Percentiles rank a stretch among this genome's conserved stretches.
phyloP scores from a whole-genome alignment of 2,113 vertebrate species.

The Crotalus tigris region DNA sequence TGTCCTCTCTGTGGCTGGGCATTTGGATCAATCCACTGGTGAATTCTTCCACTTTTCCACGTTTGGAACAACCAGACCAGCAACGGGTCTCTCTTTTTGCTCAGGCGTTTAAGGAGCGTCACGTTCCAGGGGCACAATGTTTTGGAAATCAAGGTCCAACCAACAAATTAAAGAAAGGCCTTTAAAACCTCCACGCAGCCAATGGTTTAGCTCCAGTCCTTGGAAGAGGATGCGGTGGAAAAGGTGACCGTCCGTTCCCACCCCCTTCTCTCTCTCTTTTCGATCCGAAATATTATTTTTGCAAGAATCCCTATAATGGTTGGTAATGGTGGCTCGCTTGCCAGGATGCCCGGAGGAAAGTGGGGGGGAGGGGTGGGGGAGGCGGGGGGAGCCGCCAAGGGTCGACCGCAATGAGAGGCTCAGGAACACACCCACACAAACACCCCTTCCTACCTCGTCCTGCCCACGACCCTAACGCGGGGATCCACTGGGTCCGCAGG shows the following conservation, averaged over 20 bases:
- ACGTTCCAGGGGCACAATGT: neutral
- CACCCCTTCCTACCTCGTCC: neutral
- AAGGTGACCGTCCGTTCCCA: neutral
- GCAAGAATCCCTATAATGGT: neutral
- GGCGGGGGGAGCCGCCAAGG: constrained; percentile 30
- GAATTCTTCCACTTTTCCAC: constrained; percentile 10
- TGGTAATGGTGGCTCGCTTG: constrained; percentile 11
- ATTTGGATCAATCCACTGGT: constrained; percentile 35
- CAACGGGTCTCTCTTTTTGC: constrained; percentile 1
- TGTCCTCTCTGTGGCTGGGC: neutral
- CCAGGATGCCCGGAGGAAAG: constrained; percentile 1
- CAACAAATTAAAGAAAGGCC: neutral
- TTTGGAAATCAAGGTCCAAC: constrained; percentile 19
- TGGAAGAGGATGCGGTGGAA: neutral
- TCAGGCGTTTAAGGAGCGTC: neutral
- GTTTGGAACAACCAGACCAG: constrained; percentile 9
- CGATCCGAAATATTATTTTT: constrained; percentile 7
- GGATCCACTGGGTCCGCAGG: neutral
- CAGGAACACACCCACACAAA: neutral
- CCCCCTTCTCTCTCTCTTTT: neutral
- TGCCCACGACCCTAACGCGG: neutral
- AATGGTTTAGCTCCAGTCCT: neutral
- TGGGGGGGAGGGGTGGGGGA: neutral
- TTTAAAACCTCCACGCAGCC: neutral
- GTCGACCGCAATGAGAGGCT: neutral